Conservation (phyloP, 53 echinoderm and acorn worm genomes). For the Mesocentrotus franciscanus region DNA sequence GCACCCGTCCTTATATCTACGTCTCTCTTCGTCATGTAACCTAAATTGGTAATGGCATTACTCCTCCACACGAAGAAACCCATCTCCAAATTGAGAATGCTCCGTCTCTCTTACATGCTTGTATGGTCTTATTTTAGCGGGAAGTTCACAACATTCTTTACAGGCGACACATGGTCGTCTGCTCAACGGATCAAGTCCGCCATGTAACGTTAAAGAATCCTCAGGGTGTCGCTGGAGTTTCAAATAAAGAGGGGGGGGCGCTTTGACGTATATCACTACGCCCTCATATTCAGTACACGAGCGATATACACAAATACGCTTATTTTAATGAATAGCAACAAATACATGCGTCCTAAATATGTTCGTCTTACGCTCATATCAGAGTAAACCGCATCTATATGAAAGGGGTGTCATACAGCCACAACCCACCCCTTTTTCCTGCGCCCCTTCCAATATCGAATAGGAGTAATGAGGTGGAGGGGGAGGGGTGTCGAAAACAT, state of each 20-base stretch:
- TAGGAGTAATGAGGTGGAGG: neutral
- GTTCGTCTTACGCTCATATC: no score
- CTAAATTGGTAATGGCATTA: conserved; percentile 23
- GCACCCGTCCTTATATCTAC: neutral
- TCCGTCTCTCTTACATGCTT: neutral
- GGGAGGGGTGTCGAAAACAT: neutral
- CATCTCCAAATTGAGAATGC: neutral
- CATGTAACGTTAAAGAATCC: neutral
- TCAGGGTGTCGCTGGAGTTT: neutral
- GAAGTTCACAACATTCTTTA: conserved; percentile 7
- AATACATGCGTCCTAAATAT: no score
- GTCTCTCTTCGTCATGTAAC: neutral
- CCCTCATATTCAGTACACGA: no score
- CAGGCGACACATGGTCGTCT: neutral
- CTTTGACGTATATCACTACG: neutral
- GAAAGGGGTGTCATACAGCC: neutral
- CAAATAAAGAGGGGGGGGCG: neutral
- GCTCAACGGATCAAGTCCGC: neutral
- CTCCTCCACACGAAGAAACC: neutral
- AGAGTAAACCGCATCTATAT: neutral
- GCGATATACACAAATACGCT: no score
- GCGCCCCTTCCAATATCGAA: neutral
- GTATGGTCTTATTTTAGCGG: neutral
- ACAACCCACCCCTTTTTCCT: neutral
- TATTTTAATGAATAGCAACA: no score